phyloP scores from a whole-genome alignment of 2,797 vertebrate genomes.

The Cryptoprocta ferox region DNA sequence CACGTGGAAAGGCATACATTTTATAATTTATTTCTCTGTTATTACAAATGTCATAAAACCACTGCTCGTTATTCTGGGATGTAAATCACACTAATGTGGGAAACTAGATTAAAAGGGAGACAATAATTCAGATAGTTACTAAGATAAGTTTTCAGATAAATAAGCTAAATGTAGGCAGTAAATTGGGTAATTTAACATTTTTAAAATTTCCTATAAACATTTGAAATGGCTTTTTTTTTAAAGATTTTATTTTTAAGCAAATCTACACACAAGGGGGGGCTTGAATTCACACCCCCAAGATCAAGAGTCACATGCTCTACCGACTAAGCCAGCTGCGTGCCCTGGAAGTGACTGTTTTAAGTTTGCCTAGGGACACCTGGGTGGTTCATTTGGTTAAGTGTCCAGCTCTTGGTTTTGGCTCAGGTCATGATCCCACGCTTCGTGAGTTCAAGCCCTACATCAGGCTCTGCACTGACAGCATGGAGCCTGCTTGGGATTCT shows the following conservation, averaged over 20 bases:
- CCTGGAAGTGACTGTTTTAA: conserved; percentile 13
- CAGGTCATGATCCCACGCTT: no score
- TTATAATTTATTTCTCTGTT: conserved; percentile 67
- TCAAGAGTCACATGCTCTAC: neutral
- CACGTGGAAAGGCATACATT: conserved; percentile 55
- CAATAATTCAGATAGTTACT: conserved; percentile 50
- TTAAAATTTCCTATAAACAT: neutral
- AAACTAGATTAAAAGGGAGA: conserved; percentile 59
- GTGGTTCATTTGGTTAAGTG: no score
- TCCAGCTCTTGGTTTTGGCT: no score
- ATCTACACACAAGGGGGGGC: neutral
- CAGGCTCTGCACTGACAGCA: no score
- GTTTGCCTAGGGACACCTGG: neutral
- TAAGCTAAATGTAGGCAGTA: neutral
- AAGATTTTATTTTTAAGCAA: neutral
- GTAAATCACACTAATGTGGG: conserved; percentile 6
- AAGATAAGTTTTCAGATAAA: conserved; percentile 62
- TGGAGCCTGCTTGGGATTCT: no score
- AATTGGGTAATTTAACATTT: conserved; percentile 46
- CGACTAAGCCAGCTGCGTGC: neutral
- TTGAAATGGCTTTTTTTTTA: neutral
- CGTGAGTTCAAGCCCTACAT: no score
- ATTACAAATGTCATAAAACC: conserved; percentile 51
- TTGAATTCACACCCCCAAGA: neutral
- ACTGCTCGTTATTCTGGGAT: conserved; percentile 63